A percentile compares a stretch with the other conserved stretches of the same genome.
Conservation (phyloP, 1,140 invertebrate genomes). For the Babylonia areolata region DNA sequence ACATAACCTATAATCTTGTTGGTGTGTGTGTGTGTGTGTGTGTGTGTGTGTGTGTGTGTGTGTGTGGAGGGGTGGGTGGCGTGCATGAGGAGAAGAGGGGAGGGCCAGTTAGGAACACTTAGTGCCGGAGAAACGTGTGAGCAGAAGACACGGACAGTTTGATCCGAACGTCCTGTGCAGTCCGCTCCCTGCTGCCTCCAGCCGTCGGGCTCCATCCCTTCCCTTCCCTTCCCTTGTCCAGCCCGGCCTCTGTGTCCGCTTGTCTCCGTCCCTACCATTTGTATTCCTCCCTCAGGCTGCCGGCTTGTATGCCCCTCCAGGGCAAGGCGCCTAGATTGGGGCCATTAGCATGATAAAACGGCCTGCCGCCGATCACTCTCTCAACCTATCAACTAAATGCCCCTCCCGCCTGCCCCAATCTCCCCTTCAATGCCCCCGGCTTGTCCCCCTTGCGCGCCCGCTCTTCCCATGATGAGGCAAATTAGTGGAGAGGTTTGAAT, state of each 20-base stretch:
- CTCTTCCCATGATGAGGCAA: slow-evolving; percentile 25
- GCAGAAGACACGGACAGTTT: no score
- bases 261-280: slow-evolving; percentile 35
- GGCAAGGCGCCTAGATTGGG: slow-evolving; percentile 51
- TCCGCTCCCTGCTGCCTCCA: no score
- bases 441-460: not conserved
- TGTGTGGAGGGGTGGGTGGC: not conserved
- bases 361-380: slow-evolving; percentile 25
- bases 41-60: not conserved
- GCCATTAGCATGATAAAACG: slow-evolving; percentile 59
- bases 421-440: not conserved
- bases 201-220: no score
- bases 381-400: slow-evolving; percentile 52
- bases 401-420: not conserved
- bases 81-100: no score
- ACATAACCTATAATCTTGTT: no score
- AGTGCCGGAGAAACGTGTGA: no score
- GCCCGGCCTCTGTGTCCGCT: no score
- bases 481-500: slow-evolving; percentile 27
- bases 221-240: not conserved
- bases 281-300: slow-evolving; percentile 52
- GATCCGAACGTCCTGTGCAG: no score
- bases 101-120: no score
- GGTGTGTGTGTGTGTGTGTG: not conserved
- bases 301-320: slow-evolving; percentile 36